These are phyloP conservation scores for Tuberolachnus salignus DNA, from an alignment of 2,888 invertebrate genomes.

Conservation along the genomic window DNA sequence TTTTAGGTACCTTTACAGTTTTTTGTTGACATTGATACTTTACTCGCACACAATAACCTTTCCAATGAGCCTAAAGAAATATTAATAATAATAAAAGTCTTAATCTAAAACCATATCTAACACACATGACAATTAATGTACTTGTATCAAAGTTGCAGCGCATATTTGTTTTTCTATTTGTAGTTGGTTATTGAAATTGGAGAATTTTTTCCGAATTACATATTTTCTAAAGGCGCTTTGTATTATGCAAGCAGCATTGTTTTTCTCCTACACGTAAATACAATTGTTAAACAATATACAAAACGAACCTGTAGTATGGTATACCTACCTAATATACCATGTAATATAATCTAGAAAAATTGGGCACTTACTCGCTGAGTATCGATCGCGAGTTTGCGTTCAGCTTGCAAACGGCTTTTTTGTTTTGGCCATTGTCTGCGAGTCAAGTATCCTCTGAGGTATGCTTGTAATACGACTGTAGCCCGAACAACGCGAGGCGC, in stretches of 20 bases:
- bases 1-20: background rate
- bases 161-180: background rate
- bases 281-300: background rate
- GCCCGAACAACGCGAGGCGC: background rate
- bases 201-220: constrained; percentile 5
- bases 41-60: constrained; percentile 53
- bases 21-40: constrained; percentile 31
- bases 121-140: background rate
- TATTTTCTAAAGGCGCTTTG: constrained; percentile 37
- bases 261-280: background rate
- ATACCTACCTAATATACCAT: background rate
- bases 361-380: background rate
- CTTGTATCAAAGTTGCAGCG: constrained; percentile 34
- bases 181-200: background rate
- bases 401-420: background rate
- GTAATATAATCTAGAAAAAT: background rate
- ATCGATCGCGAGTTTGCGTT: background rate
- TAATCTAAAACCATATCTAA: background rate
- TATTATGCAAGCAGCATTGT: constrained; percentile 25
- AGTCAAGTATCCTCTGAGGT: background rate
- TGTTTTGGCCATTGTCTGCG: constrained; percentile 1
- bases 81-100: background rate
- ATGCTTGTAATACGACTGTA: background rate
- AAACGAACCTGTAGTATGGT: background rate
- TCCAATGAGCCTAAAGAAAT: constrained; percentile 53